phyloP scores from a whole-genome alignment of 2,797 vertebrate genomes.

The Rhadinocentrus ornatus region DNA sequence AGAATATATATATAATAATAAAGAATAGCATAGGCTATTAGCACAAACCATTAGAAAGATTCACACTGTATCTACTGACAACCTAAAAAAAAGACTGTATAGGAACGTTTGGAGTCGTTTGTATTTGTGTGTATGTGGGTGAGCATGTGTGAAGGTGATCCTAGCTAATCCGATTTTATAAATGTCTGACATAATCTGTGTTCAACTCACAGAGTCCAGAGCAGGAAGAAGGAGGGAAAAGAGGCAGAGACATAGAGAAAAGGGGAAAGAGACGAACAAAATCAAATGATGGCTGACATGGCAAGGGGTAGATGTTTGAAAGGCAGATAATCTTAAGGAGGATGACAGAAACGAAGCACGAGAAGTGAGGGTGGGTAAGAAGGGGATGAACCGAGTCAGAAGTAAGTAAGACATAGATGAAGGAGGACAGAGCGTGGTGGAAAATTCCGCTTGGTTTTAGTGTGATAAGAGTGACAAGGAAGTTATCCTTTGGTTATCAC shows the following conservation, averaged over 20 bases:
- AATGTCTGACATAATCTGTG: constrained; percentile 78
- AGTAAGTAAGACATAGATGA: constrained; percentile 45
- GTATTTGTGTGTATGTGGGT: constrained; percentile 28
- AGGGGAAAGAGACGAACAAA: constrained; percentile 20
- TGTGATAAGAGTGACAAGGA: constrained; percentile 42
- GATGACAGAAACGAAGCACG: constrained; percentile 54
- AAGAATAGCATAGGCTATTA: too few relatives aligned
- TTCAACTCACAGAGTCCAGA: constrained; percentile 66
- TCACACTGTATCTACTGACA: constrained; percentile 6
- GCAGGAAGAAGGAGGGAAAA: constrained; percentile 41
- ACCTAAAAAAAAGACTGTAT: constrained; percentile 25
- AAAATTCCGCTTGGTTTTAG: constrained; percentile 59
- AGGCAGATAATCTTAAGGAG: constrained; percentile 50
- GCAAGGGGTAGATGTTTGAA: constrained; percentile 40
- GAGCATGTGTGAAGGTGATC: constrained; percentile 74
- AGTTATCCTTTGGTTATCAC: constrained; percentile 33
- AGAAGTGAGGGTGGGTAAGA: constrained; percentile 26
- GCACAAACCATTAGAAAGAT: not conserved
- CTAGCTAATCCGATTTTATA: constrained; percentile 77
- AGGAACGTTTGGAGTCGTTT: constrained; percentile 18
- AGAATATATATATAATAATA: not conserved
- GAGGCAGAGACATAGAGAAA: constrained; percentile 27
- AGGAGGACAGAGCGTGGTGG: constrained; percentile 42
- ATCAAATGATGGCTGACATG: constrained; percentile 44
- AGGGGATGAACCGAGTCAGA: constrained; percentile 43